A percentile compares a stretch with the other conserved stretches of the same genome.
Conservation (phyloP, 2,797 vertebrate genomes). For the Pempheris klunzingeri region DNA sequence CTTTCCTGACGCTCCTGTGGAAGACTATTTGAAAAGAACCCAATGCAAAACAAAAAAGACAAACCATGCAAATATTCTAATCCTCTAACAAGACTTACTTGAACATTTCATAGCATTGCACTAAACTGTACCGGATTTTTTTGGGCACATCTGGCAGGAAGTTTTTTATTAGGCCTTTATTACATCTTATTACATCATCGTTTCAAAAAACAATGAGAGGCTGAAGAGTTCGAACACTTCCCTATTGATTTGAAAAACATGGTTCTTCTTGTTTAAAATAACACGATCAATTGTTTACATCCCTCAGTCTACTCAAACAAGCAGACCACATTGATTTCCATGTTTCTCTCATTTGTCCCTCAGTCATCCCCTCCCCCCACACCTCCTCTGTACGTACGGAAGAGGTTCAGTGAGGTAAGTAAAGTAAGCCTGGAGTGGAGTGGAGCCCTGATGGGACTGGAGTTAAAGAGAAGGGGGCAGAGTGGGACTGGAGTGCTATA, state of each 20-base stretch:
- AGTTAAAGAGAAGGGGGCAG: constrained; percentile 52
- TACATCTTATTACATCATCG: constrained; percentile 41
- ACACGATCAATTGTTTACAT: neutral
- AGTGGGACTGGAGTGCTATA: constrained; percentile 39
- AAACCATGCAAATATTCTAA: neutral
- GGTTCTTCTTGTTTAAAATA: neutral
- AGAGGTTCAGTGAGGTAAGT: constrained; percentile 29
- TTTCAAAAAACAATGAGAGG: neutral
- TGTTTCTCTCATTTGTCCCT: neutral
- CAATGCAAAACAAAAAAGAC: neutral
- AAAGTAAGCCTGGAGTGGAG: constrained; percentile 30
- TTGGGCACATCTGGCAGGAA: neutral
- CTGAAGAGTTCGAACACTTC: neutral
- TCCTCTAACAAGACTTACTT: neutral
- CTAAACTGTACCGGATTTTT: neutral
- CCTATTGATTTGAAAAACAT: neutral
- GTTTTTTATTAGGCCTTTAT: constrained; percentile 4
- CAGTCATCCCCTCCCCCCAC: neutral
- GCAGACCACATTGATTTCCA: neutral
- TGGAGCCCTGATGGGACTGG: constrained; percentile 40
- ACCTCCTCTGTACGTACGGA: neutral
- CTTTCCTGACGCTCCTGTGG: neutral
- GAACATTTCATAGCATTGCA: neutral
- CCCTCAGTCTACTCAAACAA: neutral
- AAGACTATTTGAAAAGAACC: neutral